These are phyloP conservation scores for Drosophila pegasa DNA, from an alignment of 2,888 invertebrate species.

Conservation along the genomic window DNA sequence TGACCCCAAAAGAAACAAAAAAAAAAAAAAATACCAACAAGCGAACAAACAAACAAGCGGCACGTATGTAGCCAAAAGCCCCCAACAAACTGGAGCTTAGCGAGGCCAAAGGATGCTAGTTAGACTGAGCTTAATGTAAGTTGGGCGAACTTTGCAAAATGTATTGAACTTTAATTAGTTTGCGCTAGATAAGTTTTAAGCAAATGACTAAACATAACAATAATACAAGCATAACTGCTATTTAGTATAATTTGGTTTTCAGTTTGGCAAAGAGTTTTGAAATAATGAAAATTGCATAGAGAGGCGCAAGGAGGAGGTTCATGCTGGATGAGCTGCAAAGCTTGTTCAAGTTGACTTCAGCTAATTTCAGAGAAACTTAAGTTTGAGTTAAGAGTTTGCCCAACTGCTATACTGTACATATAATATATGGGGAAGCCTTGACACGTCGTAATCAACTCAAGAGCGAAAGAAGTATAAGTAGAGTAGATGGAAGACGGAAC, in stretches of 20 bases:
- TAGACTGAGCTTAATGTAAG: conserved; percentile 13
- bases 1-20: conserved; percentile 38
- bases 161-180: conserved; percentile 8
- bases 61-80: conserved; percentile 51
- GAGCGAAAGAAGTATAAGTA: no score
- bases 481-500: no score
- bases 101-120: conserved; percentile 19
- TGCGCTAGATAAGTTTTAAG: conserved; percentile 9
- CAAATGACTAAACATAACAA: conserved; percentile 1
- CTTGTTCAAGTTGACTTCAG: no score
- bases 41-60: conserved; percentile 15
- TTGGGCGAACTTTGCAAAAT: conserved; percentile 4
- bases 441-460: no score
- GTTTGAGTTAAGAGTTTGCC: no score
- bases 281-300: not conserved
- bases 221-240: not conserved
- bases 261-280: not conserved
- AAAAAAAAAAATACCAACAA: not conserved
- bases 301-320: not conserved
- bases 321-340: not conserved
- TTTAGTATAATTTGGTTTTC: not conserved
- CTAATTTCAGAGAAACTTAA: no score
- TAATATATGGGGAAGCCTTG: no score
- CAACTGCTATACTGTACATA: no score
- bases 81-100: conserved; percentile 21